These are phyloP conservation scores for Stigmatopora nigra DNA, from an alignment of 2,113 vertebrate genomes.

Conservation along the genomic window DNA sequence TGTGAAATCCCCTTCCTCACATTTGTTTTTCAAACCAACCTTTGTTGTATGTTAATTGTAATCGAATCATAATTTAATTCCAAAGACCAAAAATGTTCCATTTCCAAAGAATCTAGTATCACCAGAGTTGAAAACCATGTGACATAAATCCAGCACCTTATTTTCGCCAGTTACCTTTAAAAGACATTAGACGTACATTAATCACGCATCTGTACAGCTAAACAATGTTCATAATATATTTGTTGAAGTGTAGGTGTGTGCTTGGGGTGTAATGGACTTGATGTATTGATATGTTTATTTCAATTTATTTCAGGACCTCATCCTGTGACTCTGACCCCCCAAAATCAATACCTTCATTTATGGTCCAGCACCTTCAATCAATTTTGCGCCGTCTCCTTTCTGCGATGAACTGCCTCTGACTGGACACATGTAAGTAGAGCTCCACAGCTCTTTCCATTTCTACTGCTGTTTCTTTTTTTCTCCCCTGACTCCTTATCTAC, in stretches of 20 bases:
- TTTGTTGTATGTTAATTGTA: not conserved
- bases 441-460: constrained; percentile 22
- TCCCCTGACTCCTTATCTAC: constrained; percentile 8
- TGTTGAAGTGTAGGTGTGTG: constrained; percentile 44
- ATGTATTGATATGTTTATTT: constrained; percentile 73
- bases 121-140: constrained; percentile 13
- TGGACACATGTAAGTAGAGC: constrained; percentile 54
- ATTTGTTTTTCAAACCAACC: constrained; percentile 11
- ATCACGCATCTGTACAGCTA: constrained; percentile 55
- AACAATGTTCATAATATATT: constrained; percentile 65
- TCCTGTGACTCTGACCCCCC: constrained; percentile 61
- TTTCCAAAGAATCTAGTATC: not conserved
- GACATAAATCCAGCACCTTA: constrained; percentile 22
- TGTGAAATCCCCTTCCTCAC: constrained; percentile 10
- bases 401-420: constrained; percentile 50
- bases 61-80: not conserved
- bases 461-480: constrained; percentile 14
- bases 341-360: constrained; percentile 71
- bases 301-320: constrained; percentile 70
- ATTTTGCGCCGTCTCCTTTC: constrained; percentile 51
- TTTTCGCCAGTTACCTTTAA: constrained; percentile 36
- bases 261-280: constrained; percentile 61
- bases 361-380: constrained; percentile 68
- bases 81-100: constrained; percentile 3
- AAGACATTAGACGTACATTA: constrained; percentile 38